Evolutionary conservation across 2,113 vertebrate species (phyloP), one percentile per base, ranked within the genome.

Genomic region (Verasper variegatus): DNA sequence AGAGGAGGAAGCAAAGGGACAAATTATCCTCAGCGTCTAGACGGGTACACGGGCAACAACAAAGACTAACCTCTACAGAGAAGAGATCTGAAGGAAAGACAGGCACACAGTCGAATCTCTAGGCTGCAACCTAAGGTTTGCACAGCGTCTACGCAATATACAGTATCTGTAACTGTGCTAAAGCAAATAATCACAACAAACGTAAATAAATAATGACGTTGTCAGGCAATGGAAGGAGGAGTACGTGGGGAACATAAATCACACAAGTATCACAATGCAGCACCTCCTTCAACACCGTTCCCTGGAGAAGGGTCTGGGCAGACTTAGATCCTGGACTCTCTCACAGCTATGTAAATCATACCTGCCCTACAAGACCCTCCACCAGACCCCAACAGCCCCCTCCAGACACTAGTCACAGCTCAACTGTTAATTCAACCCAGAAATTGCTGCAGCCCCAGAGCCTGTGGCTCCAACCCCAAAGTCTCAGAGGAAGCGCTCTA

Each of bases 281-380:
- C 83, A 87, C 82, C 91, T 91, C 87, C 89, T 87, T 87, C 75
- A 76, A 70, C 81, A 72, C n/a, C 27, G 70, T 58, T 91, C 92
- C 77, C 90, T 1, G 11, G 86, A 85, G 92, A 76, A 42, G 27
- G 76, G 72, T 78, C 86, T 76, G 88, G 67, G 85, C 54, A 83
- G 89, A 83, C 88, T 83, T 67, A 88, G 92, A 91, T 90, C 91
- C 90, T 90, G 91, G 82, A 90, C 79, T 91, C 86, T 91, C 85
- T 91, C 87, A 86, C 82, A 70, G 81, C 88, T 88, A 92, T 93
- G 90, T 93, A 93, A 94, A 93, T 94, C 90, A 92, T 88, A 87
- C 86, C 87, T 90, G 84, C 81, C 81, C 82, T 77, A 65, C 72
- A 71, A 81, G 86, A 85, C 76, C 85, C 76, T 78, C 69, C 69